Conservation (phyloP, 2,888 invertebrate species). For the Tenodera sinensis region DNA sequence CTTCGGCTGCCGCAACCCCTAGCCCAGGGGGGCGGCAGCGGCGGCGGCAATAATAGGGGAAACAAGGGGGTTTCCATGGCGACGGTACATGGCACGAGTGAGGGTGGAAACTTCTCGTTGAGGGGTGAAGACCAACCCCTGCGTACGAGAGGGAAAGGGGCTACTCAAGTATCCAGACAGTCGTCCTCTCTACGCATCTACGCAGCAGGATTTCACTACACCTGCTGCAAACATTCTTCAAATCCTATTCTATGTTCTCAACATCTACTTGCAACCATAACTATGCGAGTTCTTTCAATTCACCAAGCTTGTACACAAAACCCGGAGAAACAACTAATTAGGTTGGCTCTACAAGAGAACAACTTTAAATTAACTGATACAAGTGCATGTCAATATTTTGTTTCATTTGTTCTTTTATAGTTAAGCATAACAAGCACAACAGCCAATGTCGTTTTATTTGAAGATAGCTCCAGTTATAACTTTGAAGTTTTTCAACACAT, state of each 20-base stretch:
- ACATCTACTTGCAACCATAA: no score
- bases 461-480: no score
- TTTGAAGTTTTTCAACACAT: no score
- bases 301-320: no score
- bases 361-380: no score
- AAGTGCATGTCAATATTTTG: no score
- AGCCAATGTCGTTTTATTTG: no score
- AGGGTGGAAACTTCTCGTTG: constrained; percentile 1
- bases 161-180: background rate
- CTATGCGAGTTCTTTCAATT: no score
- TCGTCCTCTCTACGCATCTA: background rate
- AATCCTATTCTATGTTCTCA: background rate
- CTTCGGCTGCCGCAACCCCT: background rate
- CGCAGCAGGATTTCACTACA: background rate
- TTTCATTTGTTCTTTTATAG: no score
- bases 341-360: no score
- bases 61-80: constrained; percentile 23
- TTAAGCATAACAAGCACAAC: no score
- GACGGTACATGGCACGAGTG: constrained; percentile 19
- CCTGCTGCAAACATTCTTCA: background rate
- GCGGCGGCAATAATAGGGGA: constrained; percentile 11
- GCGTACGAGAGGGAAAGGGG: background rate
- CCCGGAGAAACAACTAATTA: no score
- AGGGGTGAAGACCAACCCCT: background rate
- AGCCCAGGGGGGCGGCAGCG: background rate